Evolutionary conservation across 2,888 invertebrate species (phyloP).

Genomic region (Polymixis flavicincta): DNA sequence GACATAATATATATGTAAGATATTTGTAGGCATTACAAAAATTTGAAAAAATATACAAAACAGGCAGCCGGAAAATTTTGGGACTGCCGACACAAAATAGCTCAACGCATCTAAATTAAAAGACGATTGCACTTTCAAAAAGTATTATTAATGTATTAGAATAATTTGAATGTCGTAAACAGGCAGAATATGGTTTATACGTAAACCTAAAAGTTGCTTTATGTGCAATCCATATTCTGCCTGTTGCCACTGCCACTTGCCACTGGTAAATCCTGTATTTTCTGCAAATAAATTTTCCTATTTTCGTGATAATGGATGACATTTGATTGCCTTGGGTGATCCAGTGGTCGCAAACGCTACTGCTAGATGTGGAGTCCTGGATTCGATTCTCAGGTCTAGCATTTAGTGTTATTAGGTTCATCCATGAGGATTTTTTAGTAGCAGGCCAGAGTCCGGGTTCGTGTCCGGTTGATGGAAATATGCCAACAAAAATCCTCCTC

Average conservation of each 20-base stretch:
- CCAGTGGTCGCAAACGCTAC: background rate
- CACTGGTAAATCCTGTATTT: background rate
- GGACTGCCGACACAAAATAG: no score
- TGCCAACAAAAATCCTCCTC: background rate
- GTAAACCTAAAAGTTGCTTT: background rate
- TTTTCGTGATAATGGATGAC: background rate
- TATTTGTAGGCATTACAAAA: no score
- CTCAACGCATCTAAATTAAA: no score
- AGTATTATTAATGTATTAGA: background rate
- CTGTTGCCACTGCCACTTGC: no score
- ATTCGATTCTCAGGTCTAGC: background rate
- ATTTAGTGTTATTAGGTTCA: background rate
- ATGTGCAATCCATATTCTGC: no score
- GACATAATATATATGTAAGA: no score
- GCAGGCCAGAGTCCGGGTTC: background rate
- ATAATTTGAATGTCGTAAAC: background rate
- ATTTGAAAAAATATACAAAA: no score
- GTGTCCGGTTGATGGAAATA: background rate
- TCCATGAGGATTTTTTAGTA: background rate
- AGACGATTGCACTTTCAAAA: background rate
- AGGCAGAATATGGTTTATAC: background rate
- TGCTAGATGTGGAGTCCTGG: background rate
- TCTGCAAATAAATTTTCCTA: background rate
- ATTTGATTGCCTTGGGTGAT: background rate
- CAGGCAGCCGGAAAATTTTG: no score